These are phyloP conservation scores for Agelas oroides DNA, from an alignment of 37 sponge, comb jelly and placozoan species.

Conservation along the genomic window DNA sequence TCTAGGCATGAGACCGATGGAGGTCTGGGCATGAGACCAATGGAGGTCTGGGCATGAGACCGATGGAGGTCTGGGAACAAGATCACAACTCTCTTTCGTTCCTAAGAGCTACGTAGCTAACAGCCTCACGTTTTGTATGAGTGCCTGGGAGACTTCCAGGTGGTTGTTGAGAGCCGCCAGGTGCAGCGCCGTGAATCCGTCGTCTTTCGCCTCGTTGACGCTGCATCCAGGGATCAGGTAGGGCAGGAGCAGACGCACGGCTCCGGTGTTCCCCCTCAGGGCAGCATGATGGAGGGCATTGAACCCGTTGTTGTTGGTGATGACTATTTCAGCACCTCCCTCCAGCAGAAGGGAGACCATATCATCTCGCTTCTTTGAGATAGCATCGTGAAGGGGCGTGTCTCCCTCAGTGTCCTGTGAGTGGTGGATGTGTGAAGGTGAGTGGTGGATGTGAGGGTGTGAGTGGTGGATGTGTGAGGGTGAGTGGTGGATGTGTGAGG, in stretches of 20 bases:
- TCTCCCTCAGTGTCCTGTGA: conserved; percentile 91
- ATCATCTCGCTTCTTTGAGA: conserved; percentile 87
- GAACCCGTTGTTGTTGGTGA: conserved; percentile 90
- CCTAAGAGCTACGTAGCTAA: too few species aligned
- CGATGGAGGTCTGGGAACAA: too few species aligned
- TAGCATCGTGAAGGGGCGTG: conserved; percentile 96
- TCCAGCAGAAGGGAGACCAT: conserved; percentile 81
- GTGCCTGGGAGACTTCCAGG: conserved; percentile 86
- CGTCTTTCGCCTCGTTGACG: conserved; percentile 85
- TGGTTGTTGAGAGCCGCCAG: conserved; percentile 94
- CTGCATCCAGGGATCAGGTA: conserved; percentile 33
- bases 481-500: too few species aligned
- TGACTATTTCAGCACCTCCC: conserved; percentile 65
- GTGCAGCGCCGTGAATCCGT: conserved; percentile 94
- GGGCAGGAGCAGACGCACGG: conserved; percentile 61
- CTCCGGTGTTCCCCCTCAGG: conserved; percentile 75
- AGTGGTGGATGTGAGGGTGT: too few species aligned
- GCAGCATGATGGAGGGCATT: conserved; percentile 90
- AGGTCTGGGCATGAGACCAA: too few species aligned
- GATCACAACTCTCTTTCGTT: too few species aligned
- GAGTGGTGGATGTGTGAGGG: too few species aligned
- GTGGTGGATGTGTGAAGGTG: too few species aligned
- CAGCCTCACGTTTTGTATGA: conserved; percentile 77
- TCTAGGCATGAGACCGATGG: too few species aligned
- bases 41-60: too few species aligned